A percentile compares a stretch with the other conserved stretches of the same genome.
Conservation (phyloP, 35 echinoderm and acorn worm species). For the Strongylocentrotus purpuratus region DNA sequence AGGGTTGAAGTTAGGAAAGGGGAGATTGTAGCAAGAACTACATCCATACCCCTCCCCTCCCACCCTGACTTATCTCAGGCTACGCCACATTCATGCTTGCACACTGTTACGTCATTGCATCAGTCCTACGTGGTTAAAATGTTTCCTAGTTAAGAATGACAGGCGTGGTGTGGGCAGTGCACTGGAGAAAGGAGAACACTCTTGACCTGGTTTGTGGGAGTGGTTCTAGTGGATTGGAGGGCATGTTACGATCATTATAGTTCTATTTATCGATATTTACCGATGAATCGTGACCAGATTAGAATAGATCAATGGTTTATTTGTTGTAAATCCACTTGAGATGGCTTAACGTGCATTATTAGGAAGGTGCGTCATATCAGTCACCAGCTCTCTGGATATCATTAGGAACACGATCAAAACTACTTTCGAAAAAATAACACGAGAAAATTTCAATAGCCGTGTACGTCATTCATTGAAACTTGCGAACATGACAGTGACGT, state of each 20-base stretch:
- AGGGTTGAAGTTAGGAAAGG: too few species aligned
- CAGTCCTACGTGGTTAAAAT: neutral
- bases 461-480: too few species aligned
- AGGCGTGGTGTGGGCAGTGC: neutral
- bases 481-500: too few species aligned
- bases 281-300: neutral
- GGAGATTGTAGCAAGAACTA: too few species aligned
- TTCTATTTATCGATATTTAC: constrained; percentile 6
- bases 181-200: neutral
- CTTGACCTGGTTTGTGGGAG: neutral
- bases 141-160: neutral
- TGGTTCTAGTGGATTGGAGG: neutral
- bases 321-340: too few species aligned
- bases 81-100: too few species aligned
- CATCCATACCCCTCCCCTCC: neutral
- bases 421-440: too few species aligned
- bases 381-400: too few species aligned
- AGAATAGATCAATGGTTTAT: neutral
- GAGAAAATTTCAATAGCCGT: too few species aligned
- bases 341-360: too few species aligned
- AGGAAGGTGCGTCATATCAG: too few species aligned
- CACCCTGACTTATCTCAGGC: neutral
- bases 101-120: neutral
- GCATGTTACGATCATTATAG: neutral
- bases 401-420: too few species aligned